Percentiles rank a stretch among this genome's conserved stretches.
These are phyloP conservation scores for Drosophila bipectinata DNA, from an alignment of 1,140 invertebrate genomes.

Conservation along the genomic window DNA sequence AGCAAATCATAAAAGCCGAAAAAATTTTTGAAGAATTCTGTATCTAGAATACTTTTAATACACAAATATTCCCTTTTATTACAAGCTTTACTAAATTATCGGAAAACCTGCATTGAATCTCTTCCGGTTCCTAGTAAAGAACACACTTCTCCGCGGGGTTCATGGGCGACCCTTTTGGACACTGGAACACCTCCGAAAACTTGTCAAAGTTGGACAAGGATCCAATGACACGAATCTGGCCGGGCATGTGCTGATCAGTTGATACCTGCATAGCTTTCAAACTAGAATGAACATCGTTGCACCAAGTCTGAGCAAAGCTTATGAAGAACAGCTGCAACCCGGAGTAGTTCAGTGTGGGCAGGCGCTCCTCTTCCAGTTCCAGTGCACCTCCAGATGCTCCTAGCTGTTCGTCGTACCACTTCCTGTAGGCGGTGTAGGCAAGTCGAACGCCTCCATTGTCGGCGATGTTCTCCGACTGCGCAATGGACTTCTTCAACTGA, in stretches of 20 bases:
- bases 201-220: constrained; percentile 88
- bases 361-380: constrained; percentile 78
- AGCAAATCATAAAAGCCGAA: too few relatives aligned
- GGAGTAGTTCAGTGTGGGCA: constrained; percentile 85
- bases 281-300: constrained; percentile 51
- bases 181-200: constrained; percentile 88
- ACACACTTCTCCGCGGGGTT: constrained; percentile 86
- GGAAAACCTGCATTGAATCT: neutral
- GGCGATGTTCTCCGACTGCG: constrained; percentile 87
- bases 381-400: neutral
- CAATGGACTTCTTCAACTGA: constrained; percentile 34
- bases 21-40: too few relatives aligned
- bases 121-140: constrained; percentile 56
- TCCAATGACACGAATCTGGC: constrained; percentile 87
- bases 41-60: too few relatives aligned
- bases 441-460: constrained; percentile 89
- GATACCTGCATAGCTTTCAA: constrained; percentile 39
- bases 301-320: constrained; percentile 86
- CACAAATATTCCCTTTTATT: too few relatives aligned
- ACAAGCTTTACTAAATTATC: too few relatives aligned
- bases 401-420: constrained; percentile 84
- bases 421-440: constrained; percentile 86
- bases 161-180: constrained; percentile 85
- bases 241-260: constrained; percentile 85
- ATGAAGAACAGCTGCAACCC: constrained; percentile 90